phyloP scores from a whole-genome alignment of 2,888 invertebrate genomes.

The Eueremaeus valkanovi region DNA sequence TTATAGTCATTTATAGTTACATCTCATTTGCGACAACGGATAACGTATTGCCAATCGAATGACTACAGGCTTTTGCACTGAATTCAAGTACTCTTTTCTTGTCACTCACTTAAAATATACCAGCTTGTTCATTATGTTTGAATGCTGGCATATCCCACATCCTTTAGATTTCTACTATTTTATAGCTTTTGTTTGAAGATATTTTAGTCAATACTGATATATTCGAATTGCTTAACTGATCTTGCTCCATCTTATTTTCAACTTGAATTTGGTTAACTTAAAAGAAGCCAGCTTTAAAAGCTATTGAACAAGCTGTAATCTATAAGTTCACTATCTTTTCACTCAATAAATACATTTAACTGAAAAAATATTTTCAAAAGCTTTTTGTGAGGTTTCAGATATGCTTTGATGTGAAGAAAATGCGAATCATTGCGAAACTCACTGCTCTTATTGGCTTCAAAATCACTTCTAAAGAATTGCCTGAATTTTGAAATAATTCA shows the following conservation, averaged over 20 bases:
- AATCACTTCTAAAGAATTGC: background rate
- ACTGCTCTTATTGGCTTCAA: background rate
- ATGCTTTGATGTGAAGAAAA: background rate
- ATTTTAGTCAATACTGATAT: too few relatives aligned
- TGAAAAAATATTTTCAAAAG: background rate
- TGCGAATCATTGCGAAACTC: background rate
- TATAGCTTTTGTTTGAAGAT: too few relatives aligned
- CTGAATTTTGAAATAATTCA: too few relatives aligned
- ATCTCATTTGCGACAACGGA: conserved; percentile 20
- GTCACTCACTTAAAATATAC: conserved; percentile 13
- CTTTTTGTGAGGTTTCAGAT: background rate
- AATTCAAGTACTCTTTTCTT: conserved; percentile 5
- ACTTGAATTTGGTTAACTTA: too few relatives aligned
- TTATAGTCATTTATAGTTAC: conserved; percentile 6
- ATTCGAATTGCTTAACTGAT: too few relatives aligned
- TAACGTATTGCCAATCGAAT: background rate
- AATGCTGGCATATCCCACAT: too few relatives aligned
- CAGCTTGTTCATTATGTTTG: too few relatives aligned
- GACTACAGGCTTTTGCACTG: background rate
- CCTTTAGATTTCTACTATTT: too few relatives aligned
- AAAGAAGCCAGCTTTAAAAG: background rate
- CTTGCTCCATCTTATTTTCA: too few relatives aligned
- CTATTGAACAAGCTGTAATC: background rate
- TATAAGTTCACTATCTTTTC: background rate
- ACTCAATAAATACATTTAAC: too few relatives aligned